Conservation (phyloP, 2,888 invertebrate species). For the Zaprionus bogoriensis region DNA sequence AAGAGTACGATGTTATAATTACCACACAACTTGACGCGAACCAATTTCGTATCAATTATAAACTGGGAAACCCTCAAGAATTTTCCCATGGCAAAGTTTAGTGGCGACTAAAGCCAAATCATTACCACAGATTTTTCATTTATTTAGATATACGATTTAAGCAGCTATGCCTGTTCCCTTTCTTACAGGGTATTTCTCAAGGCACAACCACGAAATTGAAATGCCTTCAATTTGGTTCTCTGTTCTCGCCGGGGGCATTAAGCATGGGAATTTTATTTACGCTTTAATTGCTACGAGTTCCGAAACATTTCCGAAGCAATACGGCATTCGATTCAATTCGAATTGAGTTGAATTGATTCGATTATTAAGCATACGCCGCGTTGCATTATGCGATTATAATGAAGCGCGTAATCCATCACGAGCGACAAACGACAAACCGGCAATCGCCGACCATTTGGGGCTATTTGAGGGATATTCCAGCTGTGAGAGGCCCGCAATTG, state of each 20-base stretch:
- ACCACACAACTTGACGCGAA: background rate
- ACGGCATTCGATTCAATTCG: constrained; percentile 1
- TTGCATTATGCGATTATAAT: constrained; percentile 47
- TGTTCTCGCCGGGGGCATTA: too few species aligned
- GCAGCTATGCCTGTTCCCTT: too few species aligned
- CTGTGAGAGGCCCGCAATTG: background rate
- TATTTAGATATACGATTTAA: too few species aligned
- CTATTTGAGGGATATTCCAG: background rate
- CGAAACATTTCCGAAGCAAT: too few species aligned
- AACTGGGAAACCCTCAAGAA: background rate
- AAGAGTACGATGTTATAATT: too few species aligned
- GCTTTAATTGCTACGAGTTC: constrained; percentile 13
- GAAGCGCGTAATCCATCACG: constrained; percentile 29
- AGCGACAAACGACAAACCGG: background rate
- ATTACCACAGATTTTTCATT: too few species aligned
- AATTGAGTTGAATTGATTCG: constrained; percentile 2
- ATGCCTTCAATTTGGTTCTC: too few species aligned
- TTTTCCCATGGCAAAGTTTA: background rate
- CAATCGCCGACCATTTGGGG: background rate
- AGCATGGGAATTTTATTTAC: too few species aligned
- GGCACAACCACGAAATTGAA: too few species aligned
- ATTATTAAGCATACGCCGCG: constrained; percentile 8
- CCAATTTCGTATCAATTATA: background rate
- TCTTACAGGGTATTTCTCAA: too few species aligned
- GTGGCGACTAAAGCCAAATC: too few species aligned